Base-by-base conservation (phyloP, 2,113 vertebrate genomes). In the Serinus canaria region DNA sequence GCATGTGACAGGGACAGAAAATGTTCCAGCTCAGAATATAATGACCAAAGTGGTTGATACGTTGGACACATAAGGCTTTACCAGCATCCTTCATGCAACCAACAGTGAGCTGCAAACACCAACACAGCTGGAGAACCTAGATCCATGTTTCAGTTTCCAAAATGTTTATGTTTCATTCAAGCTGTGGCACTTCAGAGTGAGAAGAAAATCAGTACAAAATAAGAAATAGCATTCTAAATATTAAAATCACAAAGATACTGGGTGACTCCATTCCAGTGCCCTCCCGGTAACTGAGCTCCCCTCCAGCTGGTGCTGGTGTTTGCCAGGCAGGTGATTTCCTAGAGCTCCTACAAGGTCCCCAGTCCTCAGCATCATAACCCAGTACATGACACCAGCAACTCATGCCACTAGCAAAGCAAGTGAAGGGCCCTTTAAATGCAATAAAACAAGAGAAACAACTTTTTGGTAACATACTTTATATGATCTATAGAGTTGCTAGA, bases 231-330 rank as follows among this genome's bases (percentile, higher is more conserved):
- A 55, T 69, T 33, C 10, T 44, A 47, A 62, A 60, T 30, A 30
- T 23, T 35, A 52, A 47, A 94, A 67, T 35, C 41, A 64, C 47
- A 67, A n/a, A 89, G 41, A 58, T 46, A 74, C 27, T 30, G 27
- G 5, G 19, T 69, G 21, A 78, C 18, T 23, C 63, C 28, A 46
- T 62, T 58, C 50, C 68, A 77, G 4, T 18, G 35, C n/a, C 39
- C 14, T 58, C 37, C 59, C 0, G 0, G 55, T 7, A 2, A 58
- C 59, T 25, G 25, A 70, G 66, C 64, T 67, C 43, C 69, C 46
- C 60, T 83, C 33, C 28, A 74, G 76, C 70, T 63, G 25, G 15
- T 64, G 44, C 58, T 92, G 62, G 52, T 43, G 49, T 43, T 90
- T 6, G 2, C 49, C 25, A 44, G 31, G 47, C n/a, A 68, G 21